Percentiles rank a stretch among this genome's conserved stretches.
These are phyloP conservation scores for Siphamia tubifer DNA, from an alignment of 2,113 vertebrate genomes.

Conservation along the genomic window DNA sequence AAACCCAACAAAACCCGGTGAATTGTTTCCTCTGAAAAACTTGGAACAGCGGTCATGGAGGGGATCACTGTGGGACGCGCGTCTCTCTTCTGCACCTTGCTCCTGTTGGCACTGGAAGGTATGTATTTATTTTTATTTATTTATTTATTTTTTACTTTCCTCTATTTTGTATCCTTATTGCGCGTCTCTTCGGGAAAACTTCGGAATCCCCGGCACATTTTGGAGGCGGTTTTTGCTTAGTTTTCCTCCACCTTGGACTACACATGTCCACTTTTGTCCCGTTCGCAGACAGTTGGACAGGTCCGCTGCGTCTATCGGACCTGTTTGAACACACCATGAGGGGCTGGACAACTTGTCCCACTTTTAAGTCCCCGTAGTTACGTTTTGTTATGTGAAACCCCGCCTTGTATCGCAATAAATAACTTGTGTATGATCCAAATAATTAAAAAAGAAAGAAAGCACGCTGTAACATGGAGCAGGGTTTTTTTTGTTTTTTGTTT, in stretches of 20 bases:
- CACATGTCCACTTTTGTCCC: background rate
- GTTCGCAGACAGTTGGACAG: too few species aligned
- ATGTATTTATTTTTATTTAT: too few species aligned
- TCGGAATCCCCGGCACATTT: background rate
- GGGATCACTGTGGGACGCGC: constrained; percentile 63
- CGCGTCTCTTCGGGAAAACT: background rate
- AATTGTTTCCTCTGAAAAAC: constrained; percentile 37
- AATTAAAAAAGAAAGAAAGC: too few species aligned
- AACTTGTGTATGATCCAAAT: too few species aligned
- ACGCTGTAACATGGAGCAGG: too few species aligned
- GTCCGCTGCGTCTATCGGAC: background rate
- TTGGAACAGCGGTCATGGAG: constrained; percentile 63
- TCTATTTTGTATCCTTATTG: too few species aligned
- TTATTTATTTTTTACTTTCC: background rate
- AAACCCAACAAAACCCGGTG: constrained; percentile 16
- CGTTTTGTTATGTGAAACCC: too few species aligned
- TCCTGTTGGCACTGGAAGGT: constrained; percentile 73
- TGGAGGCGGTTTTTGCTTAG: background rate
- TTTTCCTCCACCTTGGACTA: constrained; percentile 6
- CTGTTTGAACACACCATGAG: background rate
- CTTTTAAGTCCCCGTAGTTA: background rate
- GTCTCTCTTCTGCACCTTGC: constrained; percentile 70
- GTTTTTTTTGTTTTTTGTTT: too few species aligned
- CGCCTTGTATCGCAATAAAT: too few species aligned
- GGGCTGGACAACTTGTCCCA: background rate